Evolutionary conservation across 23 tunicate genomes (phyloP), one percentile per base, ranked within the genome.

Genomic region (Oikopleura albicans): DNA sequence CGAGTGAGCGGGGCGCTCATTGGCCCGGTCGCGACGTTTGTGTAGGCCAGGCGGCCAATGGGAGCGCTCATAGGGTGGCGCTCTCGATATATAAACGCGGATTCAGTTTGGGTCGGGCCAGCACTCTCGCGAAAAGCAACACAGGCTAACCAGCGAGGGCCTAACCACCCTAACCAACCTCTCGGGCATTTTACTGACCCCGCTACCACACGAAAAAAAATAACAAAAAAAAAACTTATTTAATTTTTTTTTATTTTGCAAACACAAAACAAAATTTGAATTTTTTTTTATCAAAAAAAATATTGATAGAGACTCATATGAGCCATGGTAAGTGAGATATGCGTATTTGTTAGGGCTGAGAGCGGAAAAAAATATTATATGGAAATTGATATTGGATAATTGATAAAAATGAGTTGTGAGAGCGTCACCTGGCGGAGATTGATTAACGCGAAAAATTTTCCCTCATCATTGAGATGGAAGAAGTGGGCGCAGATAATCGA

Each of bases 361-460:
- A n/a, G n/a, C n/a, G n/a, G n/a, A n/a, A n/a, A n/a, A n/a, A n/a
- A n/a, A n/a, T n/a, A n/a, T n/a, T n/a, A n/a, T n/a, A n/a, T n/a
- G n/a, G n/a, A n/a, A n/a, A n/a, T n/a, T n/a, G n/a, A n/a, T n/a
- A n/a, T n/a, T n/a, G n/a, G n/a, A n/a, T n/a, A n/a, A n/a, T n/a
- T n/a, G n/a, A n/a, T n/a, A 49, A 22, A 49, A 12, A 49, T 8
- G 22, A 49, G 22, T 49, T 12, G 63, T 12, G 16, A 49, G 63
- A 49, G 63, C 63, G 63, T 8, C 63, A 49, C 63, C 63, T 49
- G 63, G 63, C 63, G 63, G 63, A 49, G 63, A 49, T 49, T 49
- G 63, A 49, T 49, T n/a, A n/a, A n/a, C n/a, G n/a, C n/a, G n/a
- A n/a, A n/a, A n/a, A n/a, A n/a, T n/a, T n/a, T n/a, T n/a, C n/a